Evolutionary conservation across 1,140 invertebrate genomes (phyloP).

Genomic region (Octopus sinensis): DNA sequence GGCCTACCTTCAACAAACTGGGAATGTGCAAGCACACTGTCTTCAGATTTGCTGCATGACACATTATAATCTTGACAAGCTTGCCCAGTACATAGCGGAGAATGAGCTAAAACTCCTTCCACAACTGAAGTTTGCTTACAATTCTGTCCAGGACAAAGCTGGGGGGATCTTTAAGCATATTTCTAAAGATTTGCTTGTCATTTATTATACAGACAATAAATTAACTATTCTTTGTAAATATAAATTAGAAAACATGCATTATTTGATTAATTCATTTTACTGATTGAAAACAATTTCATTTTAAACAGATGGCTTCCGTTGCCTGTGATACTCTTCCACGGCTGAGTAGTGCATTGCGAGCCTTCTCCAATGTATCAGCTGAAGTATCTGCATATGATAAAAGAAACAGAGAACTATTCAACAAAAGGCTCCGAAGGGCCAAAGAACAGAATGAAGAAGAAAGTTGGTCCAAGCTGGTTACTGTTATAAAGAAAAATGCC

Average conservation of each 20-base stretch:
- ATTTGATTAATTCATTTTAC: background rate
- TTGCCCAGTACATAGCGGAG: too few species aligned
- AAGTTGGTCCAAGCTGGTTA: slow-evolving; percentile 38
- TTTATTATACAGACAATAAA: background rate
- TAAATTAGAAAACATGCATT: background rate
- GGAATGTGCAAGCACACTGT: too few species aligned
- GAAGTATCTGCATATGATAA: slow-evolving; percentile 13
- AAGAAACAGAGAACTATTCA: slow-evolving; percentile 27
- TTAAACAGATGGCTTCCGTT: slow-evolving; percentile 16
- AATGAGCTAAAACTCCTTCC: too few species aligned
- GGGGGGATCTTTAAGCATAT: background rate
- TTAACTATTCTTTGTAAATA: background rate
- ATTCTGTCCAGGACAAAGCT: background rate
- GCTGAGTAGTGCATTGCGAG: slow-evolving; percentile 47
- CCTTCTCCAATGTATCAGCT: slow-evolving; percentile 38
- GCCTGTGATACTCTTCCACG: slow-evolving; percentile 36
- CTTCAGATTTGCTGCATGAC: too few species aligned
- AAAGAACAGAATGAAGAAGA: slow-evolving; percentile 33
- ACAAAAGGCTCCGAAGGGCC: slow-evolving; percentile 34
- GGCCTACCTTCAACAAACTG: too few species aligned
- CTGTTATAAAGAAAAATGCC: slow-evolving; percentile 30
- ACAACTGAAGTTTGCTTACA: too few species aligned
- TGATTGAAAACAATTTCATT: background rate
- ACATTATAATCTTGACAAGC: too few species aligned
- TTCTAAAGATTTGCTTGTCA: background rate